Evolutionary conservation across 2,797 vertebrate genomes (phyloP).

Genomic region (Lutjanus campechanus): DNA sequence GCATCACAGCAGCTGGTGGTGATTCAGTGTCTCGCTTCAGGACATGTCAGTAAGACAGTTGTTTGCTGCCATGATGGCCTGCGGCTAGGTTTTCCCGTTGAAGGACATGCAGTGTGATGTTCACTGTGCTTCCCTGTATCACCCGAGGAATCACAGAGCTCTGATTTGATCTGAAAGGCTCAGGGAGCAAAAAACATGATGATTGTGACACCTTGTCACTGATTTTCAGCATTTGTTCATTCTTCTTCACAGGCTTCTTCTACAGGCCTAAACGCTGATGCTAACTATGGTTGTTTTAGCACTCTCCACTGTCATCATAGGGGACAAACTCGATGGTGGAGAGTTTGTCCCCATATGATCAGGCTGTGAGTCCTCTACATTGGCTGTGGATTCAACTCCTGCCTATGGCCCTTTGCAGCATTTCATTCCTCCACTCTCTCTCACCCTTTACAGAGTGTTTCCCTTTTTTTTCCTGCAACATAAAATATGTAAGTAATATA

Average conservation of each 20-base stretch:
- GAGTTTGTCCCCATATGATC: no score
- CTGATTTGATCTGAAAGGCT: constrained; percentile 26
- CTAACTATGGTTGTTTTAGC: not conserved
- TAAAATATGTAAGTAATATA: no score
- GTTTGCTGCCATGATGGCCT: not conserved
- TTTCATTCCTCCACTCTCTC: no score
- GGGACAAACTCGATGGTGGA: no score
- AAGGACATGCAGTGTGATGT: constrained; percentile 22
- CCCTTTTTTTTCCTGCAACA: no score
- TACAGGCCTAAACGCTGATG: not conserved
- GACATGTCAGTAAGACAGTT: constrained; percentile 16
- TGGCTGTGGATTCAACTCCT: no score
- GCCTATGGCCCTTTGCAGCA: no score
- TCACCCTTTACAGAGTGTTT: no score
- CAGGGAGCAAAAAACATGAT: not conserved
- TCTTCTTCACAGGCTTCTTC: not conserved
- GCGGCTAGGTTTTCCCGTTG: constrained; percentile 11
- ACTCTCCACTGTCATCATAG: no score
- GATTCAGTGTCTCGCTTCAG: constrained; percentile 7
- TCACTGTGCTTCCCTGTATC: constrained; percentile 16
- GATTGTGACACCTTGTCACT: constrained; percentile 14
- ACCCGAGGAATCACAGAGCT: not conserved
- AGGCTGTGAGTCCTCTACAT: no score
- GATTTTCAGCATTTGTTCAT: constrained; percentile 13
- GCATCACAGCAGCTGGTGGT: constrained; percentile 8